Percentiles rank a stretch among this genome's conserved stretches.
Conservation (phyloP, 2,113 vertebrate species). For the Phyllopteryx taeniolatus region DNA sequence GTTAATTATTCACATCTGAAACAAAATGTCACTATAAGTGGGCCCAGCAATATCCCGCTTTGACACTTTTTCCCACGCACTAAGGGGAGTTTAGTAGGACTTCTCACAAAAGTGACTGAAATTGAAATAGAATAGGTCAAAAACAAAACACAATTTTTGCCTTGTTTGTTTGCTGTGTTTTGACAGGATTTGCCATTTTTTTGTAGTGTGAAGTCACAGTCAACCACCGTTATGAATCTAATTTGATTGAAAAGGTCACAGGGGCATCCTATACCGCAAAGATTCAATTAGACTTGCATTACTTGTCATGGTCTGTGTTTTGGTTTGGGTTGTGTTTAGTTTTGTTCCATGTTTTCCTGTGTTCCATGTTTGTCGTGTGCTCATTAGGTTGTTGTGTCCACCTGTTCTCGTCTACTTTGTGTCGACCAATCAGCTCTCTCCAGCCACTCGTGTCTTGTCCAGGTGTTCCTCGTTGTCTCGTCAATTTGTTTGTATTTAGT, state of each 20-base stretch:
- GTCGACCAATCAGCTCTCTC: no score
- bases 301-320: no score
- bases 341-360: no score
- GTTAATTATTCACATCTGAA: not conserved
- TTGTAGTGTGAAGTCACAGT: not conserved
- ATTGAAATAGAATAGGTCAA: not conserved
- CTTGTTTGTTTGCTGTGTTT: not conserved
- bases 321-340: no score
- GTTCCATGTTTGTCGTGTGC: no score
- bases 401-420: no score
- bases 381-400: no score
- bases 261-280: not conserved
- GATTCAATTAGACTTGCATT: not conserved
- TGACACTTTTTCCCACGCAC: no score
- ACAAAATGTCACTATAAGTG: not conserved
- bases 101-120: not conserved
- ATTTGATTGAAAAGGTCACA: not conserved
- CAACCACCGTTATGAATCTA: not conserved
- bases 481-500: no score
- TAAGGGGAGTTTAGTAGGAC: not conserved
- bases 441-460: no score
- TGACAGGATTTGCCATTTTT: not conserved
- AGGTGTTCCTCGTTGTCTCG: no score
- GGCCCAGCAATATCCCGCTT: not conserved
- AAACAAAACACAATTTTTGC: not conserved